Percentiles rank a stretch among this genome's conserved stretches.
phyloP scores from a whole-genome alignment of 2,797 vertebrate genomes.

The Chrysocyon brachyurus region DNA sequence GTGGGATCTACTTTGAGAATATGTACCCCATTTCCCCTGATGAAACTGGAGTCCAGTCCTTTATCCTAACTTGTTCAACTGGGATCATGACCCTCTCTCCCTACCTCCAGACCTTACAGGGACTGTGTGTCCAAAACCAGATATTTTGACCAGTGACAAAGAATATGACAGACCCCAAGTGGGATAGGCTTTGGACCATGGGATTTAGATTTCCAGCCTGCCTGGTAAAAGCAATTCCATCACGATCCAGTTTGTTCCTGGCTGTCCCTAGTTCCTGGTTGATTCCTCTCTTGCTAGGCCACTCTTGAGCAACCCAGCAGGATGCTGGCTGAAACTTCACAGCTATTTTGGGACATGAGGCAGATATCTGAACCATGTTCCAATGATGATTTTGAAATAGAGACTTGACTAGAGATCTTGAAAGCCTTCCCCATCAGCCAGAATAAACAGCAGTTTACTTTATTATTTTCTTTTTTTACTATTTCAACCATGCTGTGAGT shows the following conservation, averaged over 20 bases:
- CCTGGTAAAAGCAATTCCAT: neutral
- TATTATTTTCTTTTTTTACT: neutral
- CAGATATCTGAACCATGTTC: neutral
- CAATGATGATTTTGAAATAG: neutral
- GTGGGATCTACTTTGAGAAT: neutral
- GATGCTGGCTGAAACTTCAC: neutral
- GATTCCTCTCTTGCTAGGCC: neutral
- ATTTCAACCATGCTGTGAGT: neutral
- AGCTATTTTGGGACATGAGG: neutral
- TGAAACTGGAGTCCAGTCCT: neutral
- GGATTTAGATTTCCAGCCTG: neutral
- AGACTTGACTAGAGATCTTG: neutral
- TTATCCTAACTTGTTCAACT: neutral
- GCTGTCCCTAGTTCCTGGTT: neutral
- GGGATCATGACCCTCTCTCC: neutral
- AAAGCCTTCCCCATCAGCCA: neutral
- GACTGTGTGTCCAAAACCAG: neutral
- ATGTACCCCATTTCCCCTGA: neutral
- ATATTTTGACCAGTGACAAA: neutral
- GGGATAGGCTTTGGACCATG: neutral
- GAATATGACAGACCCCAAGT: neutral
- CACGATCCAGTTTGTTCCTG: neutral
- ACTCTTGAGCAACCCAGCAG: neutral
- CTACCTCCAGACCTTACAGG: neutral
- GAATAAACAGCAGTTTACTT: constrained; percentile 5